Percentiles rank a stretch among this genome's conserved stretches.
Conservation (phyloP, 2,113 vertebrate genomes). For the Nematolebias whitei region DNA sequence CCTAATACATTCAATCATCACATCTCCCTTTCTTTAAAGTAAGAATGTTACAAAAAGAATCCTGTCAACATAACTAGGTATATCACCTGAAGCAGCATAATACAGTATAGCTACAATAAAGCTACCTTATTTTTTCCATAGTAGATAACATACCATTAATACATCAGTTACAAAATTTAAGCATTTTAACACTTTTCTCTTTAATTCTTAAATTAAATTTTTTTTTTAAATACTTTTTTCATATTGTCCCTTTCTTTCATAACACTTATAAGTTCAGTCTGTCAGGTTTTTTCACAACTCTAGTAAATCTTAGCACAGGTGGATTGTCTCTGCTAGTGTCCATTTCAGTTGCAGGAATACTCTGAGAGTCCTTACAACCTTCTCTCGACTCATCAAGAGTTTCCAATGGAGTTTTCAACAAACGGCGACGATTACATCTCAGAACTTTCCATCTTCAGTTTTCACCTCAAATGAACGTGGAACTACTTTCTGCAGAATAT, state of each 20-base stretch:
- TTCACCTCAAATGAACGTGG: too few relatives aligned
- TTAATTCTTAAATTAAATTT: neutral
- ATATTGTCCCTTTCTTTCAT: too few relatives aligned
- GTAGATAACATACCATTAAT: neutral
- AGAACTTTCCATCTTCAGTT: too few relatives aligned
- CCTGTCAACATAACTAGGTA: neutral
- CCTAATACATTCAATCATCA: neutral
- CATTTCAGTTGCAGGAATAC: too few relatives aligned
- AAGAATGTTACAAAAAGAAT: neutral
- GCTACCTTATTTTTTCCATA: too few relatives aligned
- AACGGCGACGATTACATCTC: too few relatives aligned
- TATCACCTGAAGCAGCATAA: neutral
- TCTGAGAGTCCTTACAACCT: too few relatives aligned
- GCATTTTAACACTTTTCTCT: neutral
- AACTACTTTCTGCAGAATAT: too few relatives aligned
- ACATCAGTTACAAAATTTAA: neutral
- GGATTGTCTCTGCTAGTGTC: neutral
- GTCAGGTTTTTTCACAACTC: neutral
- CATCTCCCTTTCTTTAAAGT: neutral
- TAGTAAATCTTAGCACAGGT: neutral
- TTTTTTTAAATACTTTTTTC: too few relatives aligned
- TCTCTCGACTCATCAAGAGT: too few relatives aligned
- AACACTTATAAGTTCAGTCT: neutral
- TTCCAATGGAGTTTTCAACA: too few relatives aligned
- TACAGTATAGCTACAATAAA: too few relatives aligned